Evolutionary conservation across 2,888 invertebrate species (phyloP).

Genomic region (Pycnomerus fuliginosus): DNA sequence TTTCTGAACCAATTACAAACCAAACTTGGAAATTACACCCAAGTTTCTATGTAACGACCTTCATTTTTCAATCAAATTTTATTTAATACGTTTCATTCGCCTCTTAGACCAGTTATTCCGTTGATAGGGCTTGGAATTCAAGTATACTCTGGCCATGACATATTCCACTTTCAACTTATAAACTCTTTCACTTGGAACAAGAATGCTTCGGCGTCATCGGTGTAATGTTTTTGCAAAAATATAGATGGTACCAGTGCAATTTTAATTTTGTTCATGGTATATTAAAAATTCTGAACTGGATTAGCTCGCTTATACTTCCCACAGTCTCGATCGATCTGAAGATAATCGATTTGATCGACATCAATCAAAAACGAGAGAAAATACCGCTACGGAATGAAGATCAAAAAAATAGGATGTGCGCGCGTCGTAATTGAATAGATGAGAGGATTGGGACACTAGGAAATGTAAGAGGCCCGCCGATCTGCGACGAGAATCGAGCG

Average conservation of each 20-base stretch:
- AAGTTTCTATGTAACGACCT: constrained; percentile 14
- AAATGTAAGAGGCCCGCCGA: constrained; percentile 36
- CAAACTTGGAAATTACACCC: constrained; percentile 16
- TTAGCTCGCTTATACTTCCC: no score
- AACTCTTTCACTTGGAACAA: constrained; percentile 8
- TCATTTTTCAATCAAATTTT: constrained; percentile 16
- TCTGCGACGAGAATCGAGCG: constrained; percentile 26
- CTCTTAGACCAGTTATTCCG: no score
- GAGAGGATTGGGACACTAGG: constrained; percentile 41
- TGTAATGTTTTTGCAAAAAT: no score
- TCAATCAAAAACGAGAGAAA: constrained; percentile 24
- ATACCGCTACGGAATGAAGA: constrained; percentile 18
- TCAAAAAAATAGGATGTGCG: constrained; percentile 6
- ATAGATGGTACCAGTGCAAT: no score
- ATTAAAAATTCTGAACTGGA: no score
- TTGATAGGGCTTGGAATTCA: constrained; percentile 12
- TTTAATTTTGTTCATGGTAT: no score
- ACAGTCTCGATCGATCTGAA: no score
- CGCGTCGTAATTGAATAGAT: constrained; percentile 13
- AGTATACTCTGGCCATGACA: constrained; percentile 18
- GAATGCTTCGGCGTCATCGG: constrained; percentile 6
- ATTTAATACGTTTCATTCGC: no score
- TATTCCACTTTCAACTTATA: constrained; percentile 19
- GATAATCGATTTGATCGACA: constrained; percentile 20
- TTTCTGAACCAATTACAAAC: constrained; percentile 19